These are phyloP conservation scores for Anguilla anguilla DNA, from an alignment of 2,797 vertebrate genomes.

Conservation along the genomic window DNA sequence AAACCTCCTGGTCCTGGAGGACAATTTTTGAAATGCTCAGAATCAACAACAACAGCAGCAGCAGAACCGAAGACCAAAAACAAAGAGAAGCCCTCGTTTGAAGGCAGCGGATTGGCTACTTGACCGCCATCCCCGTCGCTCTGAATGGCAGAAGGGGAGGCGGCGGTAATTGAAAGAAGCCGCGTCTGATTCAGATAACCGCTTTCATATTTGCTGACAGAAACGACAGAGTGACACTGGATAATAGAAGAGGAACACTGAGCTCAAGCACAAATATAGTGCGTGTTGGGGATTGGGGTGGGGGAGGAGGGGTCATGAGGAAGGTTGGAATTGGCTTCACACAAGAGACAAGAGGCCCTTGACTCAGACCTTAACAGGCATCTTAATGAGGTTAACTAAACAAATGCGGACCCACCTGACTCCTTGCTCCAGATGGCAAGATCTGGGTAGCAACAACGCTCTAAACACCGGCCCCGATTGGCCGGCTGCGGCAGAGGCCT, in stretches of 20 bases:
- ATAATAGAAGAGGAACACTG: constrained; percentile 7
- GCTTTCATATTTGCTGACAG: constrained; percentile 32
- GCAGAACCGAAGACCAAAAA: neutral
- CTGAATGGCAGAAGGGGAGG: constrained; percentile 29
- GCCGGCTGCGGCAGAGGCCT: neutral
- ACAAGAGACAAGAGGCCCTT: constrained; percentile 28
- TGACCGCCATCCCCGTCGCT: constrained; percentile 20
- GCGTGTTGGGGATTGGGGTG: neutral
- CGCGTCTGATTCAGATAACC: constrained; percentile 44
- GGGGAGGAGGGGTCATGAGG: no score
- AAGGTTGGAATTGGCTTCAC: neutral
- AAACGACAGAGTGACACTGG: constrained; percentile 7
- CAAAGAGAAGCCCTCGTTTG: constrained; percentile 18
- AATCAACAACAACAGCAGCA: constrained; percentile 27
- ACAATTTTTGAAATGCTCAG: neutral
- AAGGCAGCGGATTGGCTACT: constrained; percentile 23
- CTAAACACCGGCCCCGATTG: constrained; percentile 5
- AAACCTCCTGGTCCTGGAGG: neutral
- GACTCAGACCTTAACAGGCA: constrained; percentile 34
- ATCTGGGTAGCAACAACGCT: neutral
- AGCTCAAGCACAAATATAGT: neutral
- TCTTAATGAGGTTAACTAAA: constrained; percentile 50
- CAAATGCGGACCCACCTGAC: constrained; percentile 57
- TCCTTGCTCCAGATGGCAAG: constrained; percentile 65
- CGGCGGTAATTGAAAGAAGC: constrained; percentile 40